Evolutionary conservation across 2,888 invertebrate genomes (phyloP).

Genomic region (Boloria euphrosyne): DNA sequence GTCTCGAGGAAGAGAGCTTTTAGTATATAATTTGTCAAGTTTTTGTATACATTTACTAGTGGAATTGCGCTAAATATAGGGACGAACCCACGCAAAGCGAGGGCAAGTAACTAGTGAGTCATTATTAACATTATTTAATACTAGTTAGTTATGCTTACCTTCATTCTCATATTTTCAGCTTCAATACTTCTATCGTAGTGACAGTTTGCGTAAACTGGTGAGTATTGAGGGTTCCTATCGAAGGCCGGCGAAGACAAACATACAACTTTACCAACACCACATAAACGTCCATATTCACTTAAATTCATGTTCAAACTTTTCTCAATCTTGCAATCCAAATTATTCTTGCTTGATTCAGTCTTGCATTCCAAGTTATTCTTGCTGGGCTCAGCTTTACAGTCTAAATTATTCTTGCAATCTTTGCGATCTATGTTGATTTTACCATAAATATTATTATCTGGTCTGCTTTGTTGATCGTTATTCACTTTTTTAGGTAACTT

Average conservation of each 20-base stretch:
- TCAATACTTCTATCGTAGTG: slow-evolving; percentile 73
- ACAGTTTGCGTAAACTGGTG: slow-evolving; percentile 67
- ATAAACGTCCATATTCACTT: slow-evolving; percentile 47
- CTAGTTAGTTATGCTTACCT: slow-evolving; percentile 53
- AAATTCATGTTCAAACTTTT: slow-evolving; percentile 42
- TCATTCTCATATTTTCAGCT: slow-evolving; percentile 65
- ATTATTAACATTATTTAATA: too few relatives aligned
- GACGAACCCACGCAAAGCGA: too few relatives aligned
- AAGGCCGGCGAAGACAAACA: slow-evolving; percentile 58
- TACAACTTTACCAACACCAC: slow-evolving; percentile 47
- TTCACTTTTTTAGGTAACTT: slow-evolving; percentile 71
- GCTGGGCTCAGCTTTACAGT: slow-evolving; percentile 30
- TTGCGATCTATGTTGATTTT: slow-evolving; percentile 58
- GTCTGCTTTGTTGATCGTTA: slow-evolving; percentile 62
- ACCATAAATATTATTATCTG: slow-evolving; percentile 70
- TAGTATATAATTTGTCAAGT: too few relatives aligned
- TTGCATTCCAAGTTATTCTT: slow-evolving; percentile 34
- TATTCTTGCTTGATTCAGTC: slow-evolving; percentile 38
- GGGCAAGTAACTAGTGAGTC: too few relatives aligned
- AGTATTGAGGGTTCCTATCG: slow-evolving; percentile 70
- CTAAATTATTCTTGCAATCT: slow-evolving; percentile 33
- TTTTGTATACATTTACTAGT: too few relatives aligned
- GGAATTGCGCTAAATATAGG: too few relatives aligned
- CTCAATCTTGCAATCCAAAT: slow-evolving; percentile 37
- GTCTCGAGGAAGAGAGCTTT: too few relatives aligned